Conservation (phyloP, 2,888 invertebrate species). For the Listrodromus nycthemerus region DNA sequence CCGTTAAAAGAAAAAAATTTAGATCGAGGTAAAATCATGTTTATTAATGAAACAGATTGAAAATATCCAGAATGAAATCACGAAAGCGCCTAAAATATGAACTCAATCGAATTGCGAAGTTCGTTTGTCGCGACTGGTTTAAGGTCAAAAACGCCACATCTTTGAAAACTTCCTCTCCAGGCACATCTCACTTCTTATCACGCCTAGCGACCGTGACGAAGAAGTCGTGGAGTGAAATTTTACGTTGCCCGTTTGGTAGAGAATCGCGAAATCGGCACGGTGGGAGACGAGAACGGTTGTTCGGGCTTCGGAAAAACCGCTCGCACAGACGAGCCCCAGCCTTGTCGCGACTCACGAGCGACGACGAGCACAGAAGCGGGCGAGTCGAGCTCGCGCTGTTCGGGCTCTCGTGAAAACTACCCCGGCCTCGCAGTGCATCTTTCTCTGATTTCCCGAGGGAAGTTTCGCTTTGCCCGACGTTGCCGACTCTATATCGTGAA, state of each 20-base stretch:
- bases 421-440: constrained; percentile 77
- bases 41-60: too few species aligned
- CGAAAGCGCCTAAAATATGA: too few species aligned
- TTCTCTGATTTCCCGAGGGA: constrained; percentile 82
- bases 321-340: neutral
- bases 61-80: too few species aligned
- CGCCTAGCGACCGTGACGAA: neutral
- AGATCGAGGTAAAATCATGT: too few species aligned
- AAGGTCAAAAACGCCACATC: neutral
- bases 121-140: neutral
- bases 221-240: constrained; percentile 1
- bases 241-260: constrained; percentile 5
- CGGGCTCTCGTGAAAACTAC: constrained; percentile 42
- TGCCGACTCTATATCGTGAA: constrained; percentile 64
- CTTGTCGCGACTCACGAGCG: neutral
- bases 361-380: constrained; percentile 17
- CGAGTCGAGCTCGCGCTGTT: constrained; percentile 28
- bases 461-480: constrained; percentile 69
- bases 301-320: constrained; percentile 21
- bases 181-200: neutral
- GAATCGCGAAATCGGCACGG: constrained; percentile 3
- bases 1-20: too few species aligned
- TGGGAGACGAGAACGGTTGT: constrained; percentile 28
- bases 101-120: too few species aligned
- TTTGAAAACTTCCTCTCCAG: neutral